These are phyloP conservation scores for Pogonocherus hispidulus DNA, from an alignment of 2,888 invertebrate genomes.

Conservation along the genomic window DNA sequence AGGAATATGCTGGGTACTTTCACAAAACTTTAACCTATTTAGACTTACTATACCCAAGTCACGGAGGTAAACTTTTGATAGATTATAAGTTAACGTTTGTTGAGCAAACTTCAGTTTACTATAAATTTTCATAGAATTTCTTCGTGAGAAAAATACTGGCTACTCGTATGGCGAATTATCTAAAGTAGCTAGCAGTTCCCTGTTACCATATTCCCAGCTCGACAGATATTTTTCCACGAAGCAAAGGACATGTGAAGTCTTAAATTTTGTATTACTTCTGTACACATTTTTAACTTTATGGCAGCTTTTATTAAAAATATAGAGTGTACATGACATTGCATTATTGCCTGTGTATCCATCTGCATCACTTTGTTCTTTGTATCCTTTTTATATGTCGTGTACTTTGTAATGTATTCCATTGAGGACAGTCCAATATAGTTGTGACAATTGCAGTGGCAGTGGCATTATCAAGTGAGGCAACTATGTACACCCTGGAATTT, in stretches of 20 bases:
- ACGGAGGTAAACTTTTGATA: conserved; percentile 31
- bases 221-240: conserved; percentile 17
- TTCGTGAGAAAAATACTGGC: conserved; percentile 13
- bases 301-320: background rate
- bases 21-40: conserved; percentile 24
- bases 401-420: too few relatives aligned
- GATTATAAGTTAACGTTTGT: conserved; percentile 27
- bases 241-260: background rate
- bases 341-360: too few relatives aligned
- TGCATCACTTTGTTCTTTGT: too few relatives aligned
- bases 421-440: too few relatives aligned
- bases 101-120: conserved; percentile 17
- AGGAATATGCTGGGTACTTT: conserved; percentile 24
- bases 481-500: too few relatives aligned
- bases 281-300: background rate
- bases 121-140: conserved; percentile 25
- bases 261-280: conserved; percentile 17
- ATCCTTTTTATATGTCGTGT: too few relatives aligned
- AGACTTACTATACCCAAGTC: conserved; percentile 28
- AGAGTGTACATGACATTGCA: background rate
- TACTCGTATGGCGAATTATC: conserved; percentile 9
- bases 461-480: too few relatives aligned
- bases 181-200: conserved; percentile 9
- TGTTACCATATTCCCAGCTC: conserved; percentile 11
- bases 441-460: too few relatives aligned